These are phyloP conservation scores for Bathynomus jamesi DNA, from an alignment of 1,140 invertebrate species.

Conservation along the genomic window DNA sequence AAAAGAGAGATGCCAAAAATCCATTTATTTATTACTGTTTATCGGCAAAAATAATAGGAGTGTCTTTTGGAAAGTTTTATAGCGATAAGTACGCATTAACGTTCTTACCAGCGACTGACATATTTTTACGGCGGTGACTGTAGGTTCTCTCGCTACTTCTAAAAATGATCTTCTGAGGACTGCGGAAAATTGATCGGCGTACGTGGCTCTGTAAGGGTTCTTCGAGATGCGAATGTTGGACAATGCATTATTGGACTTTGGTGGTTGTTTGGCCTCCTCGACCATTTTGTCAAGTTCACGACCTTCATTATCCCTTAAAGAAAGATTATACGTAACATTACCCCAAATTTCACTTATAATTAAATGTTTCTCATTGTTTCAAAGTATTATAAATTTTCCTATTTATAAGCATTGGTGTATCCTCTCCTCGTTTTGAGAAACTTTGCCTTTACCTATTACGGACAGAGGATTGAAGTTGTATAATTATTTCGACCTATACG, in stretches of 20 bases:
- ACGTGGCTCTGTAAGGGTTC: slow-evolving; percentile 68
- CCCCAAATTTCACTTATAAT: no score
- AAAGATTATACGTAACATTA: background rate
- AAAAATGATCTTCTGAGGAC: slow-evolving; percentile 84
- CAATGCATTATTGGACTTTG: background rate
- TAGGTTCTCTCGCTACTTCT: slow-evolving; percentile 75
- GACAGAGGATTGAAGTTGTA: no score
- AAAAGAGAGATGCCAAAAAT: background rate
- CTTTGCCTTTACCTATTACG: no score
- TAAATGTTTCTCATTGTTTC: no score
- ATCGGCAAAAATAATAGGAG: background rate
- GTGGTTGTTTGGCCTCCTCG: slow-evolving; percentile 11
- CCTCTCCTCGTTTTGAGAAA: no score
- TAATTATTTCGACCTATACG: no score
- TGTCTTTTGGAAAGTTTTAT: background rate
- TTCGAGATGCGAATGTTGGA: slow-evolving; percentile 25
- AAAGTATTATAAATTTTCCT: no score
- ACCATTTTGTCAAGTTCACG: slow-evolving; percentile 7
- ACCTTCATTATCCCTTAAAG: slow-evolving; percentile 24
- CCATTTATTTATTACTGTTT: background rate
- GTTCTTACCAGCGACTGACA: slow-evolving; percentile 75
- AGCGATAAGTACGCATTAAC: background rate
- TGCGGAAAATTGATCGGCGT: slow-evolving; percentile 77
- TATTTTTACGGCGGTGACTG: slow-evolving; percentile 74
- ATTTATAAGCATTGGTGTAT: no score